Percentiles rank a stretch among this genome's conserved stretches.
phyloP scores from a whole-genome alignment of 2,113 vertebrate species.

The Epinephelus fuscoguttatus region DNA sequence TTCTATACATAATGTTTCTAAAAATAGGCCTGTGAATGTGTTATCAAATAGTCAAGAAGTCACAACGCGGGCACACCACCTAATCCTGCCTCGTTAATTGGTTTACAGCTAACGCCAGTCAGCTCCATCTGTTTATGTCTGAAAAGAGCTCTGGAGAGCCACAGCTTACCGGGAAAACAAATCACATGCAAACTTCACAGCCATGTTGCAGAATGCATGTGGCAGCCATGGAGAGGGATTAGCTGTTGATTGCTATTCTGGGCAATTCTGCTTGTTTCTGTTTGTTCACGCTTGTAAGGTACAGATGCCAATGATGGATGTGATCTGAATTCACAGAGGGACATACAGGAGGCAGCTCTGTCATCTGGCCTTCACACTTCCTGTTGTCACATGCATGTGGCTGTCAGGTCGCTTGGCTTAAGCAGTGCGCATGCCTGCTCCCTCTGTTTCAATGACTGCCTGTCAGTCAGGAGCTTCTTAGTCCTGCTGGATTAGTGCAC shows the following conservation, averaged over 20 bases:
- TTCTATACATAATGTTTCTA: constrained; percentile 5
- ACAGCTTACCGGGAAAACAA: constrained; percentile 35
- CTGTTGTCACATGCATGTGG: constrained; percentile 38
- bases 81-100: constrained; percentile 78
- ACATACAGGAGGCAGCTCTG: neutral
- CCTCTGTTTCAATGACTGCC: constrained; percentile 16
- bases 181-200: neutral
- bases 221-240: constrained; percentile 26
- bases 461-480: constrained; percentile 51
- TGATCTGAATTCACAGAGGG: neutral
- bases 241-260: constrained; percentile 18
- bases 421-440: constrained; percentile 57
- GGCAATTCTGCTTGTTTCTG: constrained; percentile 5
- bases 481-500: constrained; percentile 31
- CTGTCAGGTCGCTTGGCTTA: constrained; percentile 36
- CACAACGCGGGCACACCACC: constrained; percentile 28
- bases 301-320: constrained; percentile 13
- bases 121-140: constrained; percentile 78
- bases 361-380: neutral
- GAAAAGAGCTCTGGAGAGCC: constrained; percentile 50
- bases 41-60: constrained; percentile 64
- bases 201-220: neutral
- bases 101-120: constrained; percentile 74
- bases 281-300: neutral
- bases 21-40: constrained; percentile 40